Evolutionary conservation across 2,113 vertebrate genomes (phyloP), one percentile per base, ranked within the genome.

Genomic region (Urocolius indicus): DNA sequence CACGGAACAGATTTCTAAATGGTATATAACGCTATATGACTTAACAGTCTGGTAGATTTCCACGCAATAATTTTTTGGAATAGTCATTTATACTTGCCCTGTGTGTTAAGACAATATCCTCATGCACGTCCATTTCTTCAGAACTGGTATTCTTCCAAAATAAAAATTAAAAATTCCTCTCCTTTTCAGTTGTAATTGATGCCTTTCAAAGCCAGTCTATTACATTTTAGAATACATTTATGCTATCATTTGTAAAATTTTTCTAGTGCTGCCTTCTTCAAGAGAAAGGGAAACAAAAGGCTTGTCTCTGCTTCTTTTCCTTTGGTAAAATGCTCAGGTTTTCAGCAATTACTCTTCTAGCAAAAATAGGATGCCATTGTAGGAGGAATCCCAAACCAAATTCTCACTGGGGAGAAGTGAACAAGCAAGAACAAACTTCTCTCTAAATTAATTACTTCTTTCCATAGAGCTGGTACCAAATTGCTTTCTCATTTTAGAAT

Each of bases 81-180:
- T 73, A 73, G 78, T 75, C 10, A 52, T 88, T 95, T 91, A n/a
- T 84, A 27, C 21, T 79, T 89, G 36, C 20, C 36, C 48, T 54
- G 24, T 90, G 49, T 20, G 9, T 88, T 75, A 85, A 93, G 67
- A 30, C 7, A 90, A 30, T 83, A 83, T 62, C 54, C 67, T 93
- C 19, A 22, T 76, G 32, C 8, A 16, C 82, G 83, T 76, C 17
- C 11, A 58, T 80, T 85, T 93, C 51, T 94, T 86, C 79, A 66
- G 62, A 94, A 66, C 21, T 73, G 19, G 66, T 74, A 32, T 54
- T 73, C 43, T 93, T 93, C 63, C 82, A 86, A 95, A 93, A 51
- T 10, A 90, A 32, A 41, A 87, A 51, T 63, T 43, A 93, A 86
- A 78, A 45, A 2, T 32, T 17, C 19, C 17, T 72, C 24, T 13